Evolutionary conservation across 2,888 invertebrate genomes (phyloP).

Genomic region (Agrilus cyanescens): DNA sequence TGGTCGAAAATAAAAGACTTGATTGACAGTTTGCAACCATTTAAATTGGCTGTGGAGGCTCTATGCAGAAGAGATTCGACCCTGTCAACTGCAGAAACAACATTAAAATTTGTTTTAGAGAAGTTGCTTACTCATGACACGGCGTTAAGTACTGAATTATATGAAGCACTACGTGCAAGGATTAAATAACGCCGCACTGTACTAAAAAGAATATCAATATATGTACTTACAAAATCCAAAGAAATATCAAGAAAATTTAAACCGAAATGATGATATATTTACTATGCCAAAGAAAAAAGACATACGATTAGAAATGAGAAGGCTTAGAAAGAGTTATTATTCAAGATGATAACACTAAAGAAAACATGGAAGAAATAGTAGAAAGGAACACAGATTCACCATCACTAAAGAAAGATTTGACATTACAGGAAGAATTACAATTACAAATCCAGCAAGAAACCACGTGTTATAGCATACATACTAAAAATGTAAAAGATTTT

Average conservation of each 20-base stretch:
- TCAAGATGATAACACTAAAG: too few species aligned
- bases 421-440: slow-evolving; percentile 11
- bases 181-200: slow-evolving; percentile 10
- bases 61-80: slow-evolving; percentile 11
- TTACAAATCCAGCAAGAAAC: slow-evolving; percentile 9
- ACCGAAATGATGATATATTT: too few species aligned
- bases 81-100: slow-evolving; percentile 9
- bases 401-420: slow-evolving; percentile 8
- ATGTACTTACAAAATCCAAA: slow-evolving; percentile 13
- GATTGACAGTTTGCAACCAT: slow-evolving; percentile 3
- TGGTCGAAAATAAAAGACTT: background rate
- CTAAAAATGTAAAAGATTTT: slow-evolving; percentile 8
- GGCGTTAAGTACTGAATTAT: too few species aligned
- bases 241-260: slow-evolving; percentile 10
- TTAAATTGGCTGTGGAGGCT: slow-evolving; percentile 9
- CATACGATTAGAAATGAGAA: too few species aligned
- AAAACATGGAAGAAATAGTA: too few species aligned
- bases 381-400: slow-evolving; percentile 4
- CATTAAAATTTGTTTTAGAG: slow-evolving; percentile 7
- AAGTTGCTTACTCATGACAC: too few species aligned
- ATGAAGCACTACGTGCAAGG: background rate
- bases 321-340: too few species aligned
- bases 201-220: slow-evolving; percentile 8
- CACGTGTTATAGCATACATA: slow-evolving; percentile 8
- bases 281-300: too few species aligned